phyloP scores from a whole-genome alignment of 1,140 invertebrate genomes.

The Ips typographus region DNA sequence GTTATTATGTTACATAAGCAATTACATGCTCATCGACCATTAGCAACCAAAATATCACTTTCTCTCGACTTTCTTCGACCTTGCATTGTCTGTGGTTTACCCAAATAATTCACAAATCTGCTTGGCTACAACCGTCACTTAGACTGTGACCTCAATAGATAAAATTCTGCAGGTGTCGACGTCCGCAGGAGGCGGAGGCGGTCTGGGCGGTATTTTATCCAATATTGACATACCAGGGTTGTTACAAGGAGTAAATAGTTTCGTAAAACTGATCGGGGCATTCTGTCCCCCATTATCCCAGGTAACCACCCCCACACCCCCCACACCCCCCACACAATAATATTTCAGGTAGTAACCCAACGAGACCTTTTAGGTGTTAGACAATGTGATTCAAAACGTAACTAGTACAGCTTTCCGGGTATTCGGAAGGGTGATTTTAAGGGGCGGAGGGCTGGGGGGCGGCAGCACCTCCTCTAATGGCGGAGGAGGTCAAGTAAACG shows the following conservation, averaged over 20 bases:
- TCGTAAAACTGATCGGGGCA: conserved; percentile 44
- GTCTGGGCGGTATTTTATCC: conserved; percentile 43
- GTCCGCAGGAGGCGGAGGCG: conserved; percentile 31
- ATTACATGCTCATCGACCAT: too few relatives aligned
- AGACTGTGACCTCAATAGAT: too few relatives aligned
- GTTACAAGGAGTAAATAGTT: conserved; percentile 45
- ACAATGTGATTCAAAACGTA: conserved; percentile 51
- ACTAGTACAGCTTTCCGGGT: conserved; percentile 50
- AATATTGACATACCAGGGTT: conserved; percentile 46
- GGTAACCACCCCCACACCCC: conserved; percentile 38
- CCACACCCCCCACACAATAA: background rate
- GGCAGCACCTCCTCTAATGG: conserved; percentile 51
- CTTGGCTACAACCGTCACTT: too few relatives aligned
- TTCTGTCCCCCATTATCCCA: conserved; percentile 50
- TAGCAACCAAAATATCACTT: background rate
- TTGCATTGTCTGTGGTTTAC: background rate
- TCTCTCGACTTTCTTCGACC: conserved; percentile 6
- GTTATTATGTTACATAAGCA: too few relatives aligned
- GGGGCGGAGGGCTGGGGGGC: conserved; percentile 55
- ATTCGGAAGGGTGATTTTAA: conserved; percentile 52
- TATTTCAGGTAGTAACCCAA: too few relatives aligned
- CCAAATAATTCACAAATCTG: too few relatives aligned
- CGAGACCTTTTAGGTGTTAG: conserved; percentile 46
- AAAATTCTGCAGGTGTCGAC: conserved; percentile 19
- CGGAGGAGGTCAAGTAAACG: conserved; percentile 56